A percentile compares a stretch with the other conserved stretches of the same genome.
Conservation (phyloP, 1,140 invertebrate species). For the Philaenus spumarius region DNA sequence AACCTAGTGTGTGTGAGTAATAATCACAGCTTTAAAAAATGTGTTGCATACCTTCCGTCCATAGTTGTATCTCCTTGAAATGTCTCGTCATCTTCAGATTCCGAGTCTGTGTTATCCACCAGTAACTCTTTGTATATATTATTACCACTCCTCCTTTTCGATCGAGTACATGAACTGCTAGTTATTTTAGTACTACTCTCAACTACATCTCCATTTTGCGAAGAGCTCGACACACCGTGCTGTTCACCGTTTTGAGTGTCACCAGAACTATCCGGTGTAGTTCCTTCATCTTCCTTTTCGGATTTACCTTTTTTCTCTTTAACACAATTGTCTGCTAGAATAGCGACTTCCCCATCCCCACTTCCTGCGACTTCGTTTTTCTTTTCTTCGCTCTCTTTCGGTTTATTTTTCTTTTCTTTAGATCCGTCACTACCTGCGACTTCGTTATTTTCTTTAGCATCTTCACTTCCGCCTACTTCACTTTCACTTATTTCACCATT, state of each 20-base stretch:
- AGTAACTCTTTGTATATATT: slow-evolving; percentile 34
- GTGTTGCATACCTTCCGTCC: slow-evolving; percentile 1
- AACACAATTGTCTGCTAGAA: not conserved
- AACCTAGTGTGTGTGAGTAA: slow-evolving; percentile 7
- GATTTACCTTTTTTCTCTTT: slow-evolving; percentile 12
- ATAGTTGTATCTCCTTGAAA: slow-evolving; percentile 34
- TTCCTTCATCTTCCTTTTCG: slow-evolving; percentile 17
- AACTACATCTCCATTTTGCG: not conserved
- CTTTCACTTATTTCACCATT: slow-evolving; percentile 15
- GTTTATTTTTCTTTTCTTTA: slow-evolving; percentile 12
- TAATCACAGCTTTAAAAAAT: not conserved
- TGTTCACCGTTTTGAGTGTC: not conserved
- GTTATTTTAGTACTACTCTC: not conserved
- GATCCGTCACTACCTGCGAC: slow-evolving; percentile 2
- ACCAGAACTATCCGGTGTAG: slow-evolving; percentile 20
- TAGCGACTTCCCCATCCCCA: not conserved
- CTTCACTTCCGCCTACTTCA: slow-evolving; percentile 11
- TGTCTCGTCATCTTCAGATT: slow-evolving; percentile 42
- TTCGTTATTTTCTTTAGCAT: slow-evolving; percentile 1
- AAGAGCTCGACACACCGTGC: slow-evolving; percentile 1
- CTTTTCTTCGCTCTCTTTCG: slow-evolving; percentile 16
- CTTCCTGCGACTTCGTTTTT: slow-evolving; percentile 8
- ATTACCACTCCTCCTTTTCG: slow-evolving; percentile 26
- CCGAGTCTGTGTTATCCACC: slow-evolving; percentile 46
- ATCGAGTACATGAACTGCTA: not conserved